Base-by-base conservation (phyloP, 2,113 vertebrate species). In the Pomatorhinus ruficollis region DNA sequence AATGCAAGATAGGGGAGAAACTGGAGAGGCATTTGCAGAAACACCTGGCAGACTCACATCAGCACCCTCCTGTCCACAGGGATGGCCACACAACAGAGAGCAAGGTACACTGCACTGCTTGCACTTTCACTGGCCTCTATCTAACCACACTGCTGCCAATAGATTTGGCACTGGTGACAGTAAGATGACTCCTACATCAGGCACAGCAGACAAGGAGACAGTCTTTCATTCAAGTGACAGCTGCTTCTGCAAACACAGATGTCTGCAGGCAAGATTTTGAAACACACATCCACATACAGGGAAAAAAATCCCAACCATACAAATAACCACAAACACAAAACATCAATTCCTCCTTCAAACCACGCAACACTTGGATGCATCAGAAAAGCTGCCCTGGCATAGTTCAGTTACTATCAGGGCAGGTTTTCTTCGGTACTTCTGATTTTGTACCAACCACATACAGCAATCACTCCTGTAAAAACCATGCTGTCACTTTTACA, bases 11-110 rank as follows among this genome's bases (percentile, higher is more conserved):
- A 8, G 12, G 30, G 54, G 6, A 89, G 54, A 93, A 87, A 39
- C 3, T 22, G 2, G 14, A 54, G 25, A 79, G 5, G 11, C 16
- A 9, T 68, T 93, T 76, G 31, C 66, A 92, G 40, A 60, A 92
- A 76, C 12, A 49, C 23, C 17, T 18, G 31, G n/a, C 63, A 79
- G 39, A 28, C 3, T 0, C 1, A 6, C 3, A 9, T 13, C 39
- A 53, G 30, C 77, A 70, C 8, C 39, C 63, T 50, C 37, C 30
- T 35, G 16, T 30, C 52, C 70, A 27, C 3, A 2, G 33, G 35
- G 44, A 63, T 7, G 15, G 59, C 42, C 44, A 40, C 1, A 4
- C 21, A 54, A 52, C 10, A 33, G 37, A 63, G 30, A 61, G n/a
- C n/a, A 8, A 56, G 30, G 33, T 3, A 19, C 35, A 10, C 24